phyloP scores from a whole-genome alignment of 2,113 vertebrate species.

The Tetraodon nigroviridis region DNA sequence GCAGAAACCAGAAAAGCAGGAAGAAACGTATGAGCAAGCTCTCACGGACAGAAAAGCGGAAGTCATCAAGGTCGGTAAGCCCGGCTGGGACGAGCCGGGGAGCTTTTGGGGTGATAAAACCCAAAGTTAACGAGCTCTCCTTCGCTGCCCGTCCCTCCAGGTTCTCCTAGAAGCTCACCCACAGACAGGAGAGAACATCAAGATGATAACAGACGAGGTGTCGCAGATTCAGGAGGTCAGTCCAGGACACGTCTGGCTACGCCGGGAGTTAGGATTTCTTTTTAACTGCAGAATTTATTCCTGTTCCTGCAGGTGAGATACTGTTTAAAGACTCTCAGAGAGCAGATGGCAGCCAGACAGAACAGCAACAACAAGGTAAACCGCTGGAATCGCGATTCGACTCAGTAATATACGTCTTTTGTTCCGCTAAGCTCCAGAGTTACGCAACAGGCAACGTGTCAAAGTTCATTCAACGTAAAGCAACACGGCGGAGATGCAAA shows the following conservation, averaged over 20 bases:
- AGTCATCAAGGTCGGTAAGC: constrained; percentile 60
- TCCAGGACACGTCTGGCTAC: constrained; percentile 1
- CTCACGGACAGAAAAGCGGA: constrained; percentile 46
- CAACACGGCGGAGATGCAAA: too few relatives aligned
- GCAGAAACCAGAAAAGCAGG: constrained; percentile 32
- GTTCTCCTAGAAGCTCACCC: constrained; percentile 71
- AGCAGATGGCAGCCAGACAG: constrained; percentile 76
- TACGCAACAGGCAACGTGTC: too few relatives aligned
- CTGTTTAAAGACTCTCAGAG: constrained; percentile 74
- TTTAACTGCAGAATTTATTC: constrained; percentile 1
- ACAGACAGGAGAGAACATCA: constrained; percentile 60
- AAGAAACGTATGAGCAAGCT: neutral
- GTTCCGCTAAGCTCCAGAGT: too few relatives aligned
- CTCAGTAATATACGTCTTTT: too few relatives aligned
- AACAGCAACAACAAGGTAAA: constrained; percentile 62
- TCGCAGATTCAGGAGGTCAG: constrained; percentile 84
- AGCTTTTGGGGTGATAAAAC: neutral
- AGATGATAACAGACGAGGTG: constrained; percentile 83
- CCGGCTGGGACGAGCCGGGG: neutral
- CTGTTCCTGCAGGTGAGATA: constrained; percentile 69
- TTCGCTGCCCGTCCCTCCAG: constrained; percentile 47
- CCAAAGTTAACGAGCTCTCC: neutral
- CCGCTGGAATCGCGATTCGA: neutral
- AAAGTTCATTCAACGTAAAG: too few relatives aligned
- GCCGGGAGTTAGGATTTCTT: too few relatives aligned